Evolutionary conservation across 2,113 vertebrate species (phyloP), one percentile per base, ranked within the genome.

Genomic region (Oryzias melastigma): DNA sequence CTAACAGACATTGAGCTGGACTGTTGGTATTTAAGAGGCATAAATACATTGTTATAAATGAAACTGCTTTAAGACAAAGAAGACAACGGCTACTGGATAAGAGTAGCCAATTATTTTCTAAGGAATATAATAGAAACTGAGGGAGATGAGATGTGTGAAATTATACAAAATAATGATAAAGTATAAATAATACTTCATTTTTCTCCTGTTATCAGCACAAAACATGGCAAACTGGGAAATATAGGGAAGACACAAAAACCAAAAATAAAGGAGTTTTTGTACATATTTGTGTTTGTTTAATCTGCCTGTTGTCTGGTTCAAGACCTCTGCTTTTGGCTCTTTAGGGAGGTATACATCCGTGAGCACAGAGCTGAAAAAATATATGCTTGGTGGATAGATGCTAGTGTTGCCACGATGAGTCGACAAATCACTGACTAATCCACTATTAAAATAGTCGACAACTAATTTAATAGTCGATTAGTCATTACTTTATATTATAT

Each of bases 261-360:
- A 55, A 16, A 42, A 27, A 15, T 17, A 22, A 14, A 6, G 40
- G 13, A 18, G 17, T 20, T 53, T 62, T 62, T 57, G 43, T 15
- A 2, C 0, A 14, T 22, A 12, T 17, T 22, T 60, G 41, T 17
- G 1, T 18, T 17, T 20, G 1, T 19, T 1, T 60, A 40, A 52
- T 56, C 77, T 85, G 89, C 89, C 89, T 88, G 87, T 83, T 67
- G 81, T 83, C 80, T 88, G 86, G 64, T 82, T 83, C 5, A 82
- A 87, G 52, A 84, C 82, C 71, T 90, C 89, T 81, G 86, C 89
- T 86, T 87, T 88, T 29, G 84, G 73, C 72, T 90, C 87, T 77
- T 90, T 89, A 49, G 83, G 78, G 67, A 89, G 83, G 71, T 83
- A 81, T 77, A 83, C 85, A 78, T 90, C 89, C 89, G 79, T 14